phyloP scores from a whole-genome alignment of 1,140 invertebrate genomes.

The Adelges cooleyi region DNA sequence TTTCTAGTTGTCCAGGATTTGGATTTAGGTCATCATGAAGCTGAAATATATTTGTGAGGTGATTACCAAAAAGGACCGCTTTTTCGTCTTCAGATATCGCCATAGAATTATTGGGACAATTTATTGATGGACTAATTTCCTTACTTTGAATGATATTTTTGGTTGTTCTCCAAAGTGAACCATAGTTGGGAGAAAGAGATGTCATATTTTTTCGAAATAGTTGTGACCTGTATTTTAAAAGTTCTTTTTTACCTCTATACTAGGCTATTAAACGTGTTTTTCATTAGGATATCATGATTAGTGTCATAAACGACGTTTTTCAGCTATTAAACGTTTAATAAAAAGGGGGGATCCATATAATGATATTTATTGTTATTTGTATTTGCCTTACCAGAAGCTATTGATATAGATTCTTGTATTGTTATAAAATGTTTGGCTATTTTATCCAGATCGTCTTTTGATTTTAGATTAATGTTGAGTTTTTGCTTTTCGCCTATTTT shows the following conservation, averaged over 20 bases:
- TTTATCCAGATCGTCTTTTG: too few species aligned
- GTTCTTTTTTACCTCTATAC: not conserved
- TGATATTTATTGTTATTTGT: too few species aligned
- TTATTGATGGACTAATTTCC: not conserved
- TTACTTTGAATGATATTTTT: not conserved
- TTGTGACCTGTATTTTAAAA: constrained; percentile 7
- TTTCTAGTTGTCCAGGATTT: not conserved
- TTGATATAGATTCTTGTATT: too few species aligned
- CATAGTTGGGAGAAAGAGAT: not conserved
- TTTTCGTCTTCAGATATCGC: not conserved
- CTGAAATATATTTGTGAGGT: not conserved
- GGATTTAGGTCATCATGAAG: not conserved
- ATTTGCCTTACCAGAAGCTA: too few species aligned
- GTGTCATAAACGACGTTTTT: too few species aligned
- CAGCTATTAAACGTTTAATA: too few species aligned
- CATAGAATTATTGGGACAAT: not conserved
- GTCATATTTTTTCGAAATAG: not conserved
- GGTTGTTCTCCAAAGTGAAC: not conserved
- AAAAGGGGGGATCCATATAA: too few species aligned
- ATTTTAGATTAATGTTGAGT: too few species aligned
- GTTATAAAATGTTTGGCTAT: too few species aligned
- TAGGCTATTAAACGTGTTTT: too few species aligned
- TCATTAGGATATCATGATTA: too few species aligned
- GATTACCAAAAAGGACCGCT: not conserved
- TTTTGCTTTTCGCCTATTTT: too few species aligned